Evolutionary conservation across 2,113 vertebrate species (phyloP), one percentile per base, ranked within the genome.

Genomic region (Sprattus sprattus): DNA sequence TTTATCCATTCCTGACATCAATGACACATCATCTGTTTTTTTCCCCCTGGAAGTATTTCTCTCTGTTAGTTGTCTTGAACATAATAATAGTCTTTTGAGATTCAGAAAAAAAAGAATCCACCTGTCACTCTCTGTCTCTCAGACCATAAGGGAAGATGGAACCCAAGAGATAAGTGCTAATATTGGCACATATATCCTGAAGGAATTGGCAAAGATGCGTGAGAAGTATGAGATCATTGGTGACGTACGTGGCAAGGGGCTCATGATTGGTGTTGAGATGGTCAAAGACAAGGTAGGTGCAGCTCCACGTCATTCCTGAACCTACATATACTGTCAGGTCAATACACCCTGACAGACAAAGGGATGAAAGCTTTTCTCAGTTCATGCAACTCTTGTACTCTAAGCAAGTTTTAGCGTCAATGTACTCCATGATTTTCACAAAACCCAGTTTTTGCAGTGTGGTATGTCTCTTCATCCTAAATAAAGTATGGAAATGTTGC

Each of bases 261-360:
- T 99, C 81, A 94, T 95, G 94, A 95, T 99, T 1, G 98, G 97
- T 0, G 89, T 99, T 86, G 97, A 99, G 91, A 97, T 99, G 97
- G 97, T 99, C 80, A 95, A 91, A 89, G 95, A 98, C 89, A 99
- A 98, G 97, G 98, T 99, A 88, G 83, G 71, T 39, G 71, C 13
- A 39, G 28, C 16, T 44, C 10, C 32, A 28, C 10, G 11, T 60
- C 22, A 7, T 78, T 78, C 28, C 64, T 71, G 8, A 71, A 13
- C 1, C 9, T 78, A 2, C 71, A 16, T 16, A 54, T 18, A 16
- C 39, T 39, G 39, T 39, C 39, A 39, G 39, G 22, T 60, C 54
- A 20, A 60, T 16, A 18, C 52, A 54, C 6, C 6, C 18, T 60
- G 6, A 22, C 18, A 60, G 18, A 60, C 18, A 7, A 60, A 60